A percentile compares a stretch with the other conserved stretches of the same genome.
Evolutionary conservation across 35 echinoderm and acorn worm species (phyloP).

Genomic region (Strongylocentrotus purpuratus): DNA sequence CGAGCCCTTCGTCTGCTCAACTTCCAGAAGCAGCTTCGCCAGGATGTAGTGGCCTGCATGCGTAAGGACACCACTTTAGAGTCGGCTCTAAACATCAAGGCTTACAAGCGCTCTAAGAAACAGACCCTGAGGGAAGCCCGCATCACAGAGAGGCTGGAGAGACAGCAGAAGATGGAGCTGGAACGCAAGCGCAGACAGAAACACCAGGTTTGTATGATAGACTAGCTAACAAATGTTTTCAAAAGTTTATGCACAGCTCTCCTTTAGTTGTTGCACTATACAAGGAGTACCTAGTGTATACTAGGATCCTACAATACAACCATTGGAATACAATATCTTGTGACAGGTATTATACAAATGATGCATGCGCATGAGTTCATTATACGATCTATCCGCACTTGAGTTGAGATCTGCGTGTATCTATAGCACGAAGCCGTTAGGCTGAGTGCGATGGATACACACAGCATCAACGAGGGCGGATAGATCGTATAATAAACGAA

Average conservation of each 20-base stretch:
- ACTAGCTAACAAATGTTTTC: background rate
- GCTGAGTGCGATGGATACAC: too few relatives aligned
- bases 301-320: too few relatives aligned
- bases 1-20: conserved; percentile 86
- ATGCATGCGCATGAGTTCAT: too few relatives aligned
- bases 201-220: conserved; percentile 75
- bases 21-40: conserved; percentile 93
- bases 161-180: conserved; percentile 95
- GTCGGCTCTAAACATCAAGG: conserved; percentile 94
- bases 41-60: conserved; percentile 93
- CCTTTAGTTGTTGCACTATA: too few relatives aligned
- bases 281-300: too few relatives aligned
- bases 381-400: too few relatives aligned
- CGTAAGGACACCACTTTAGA: conserved; percentile 93
- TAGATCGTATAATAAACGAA: too few relatives aligned
- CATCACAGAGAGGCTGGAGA: conserved; percentile 90
- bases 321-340: too few relatives aligned
- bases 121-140: conserved; percentile 94
- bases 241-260: background rate
- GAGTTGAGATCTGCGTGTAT: too few relatives aligned
- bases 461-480: too few relatives aligned
- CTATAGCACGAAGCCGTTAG: too few relatives aligned
- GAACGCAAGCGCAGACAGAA: conserved; percentile 95
- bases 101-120: conserved; percentile 96
- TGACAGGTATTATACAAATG: too few relatives aligned